phyloP scores from a whole-genome alignment of 2,888 invertebrate genomes.

The Drosophila parthenogenetica region DNA sequence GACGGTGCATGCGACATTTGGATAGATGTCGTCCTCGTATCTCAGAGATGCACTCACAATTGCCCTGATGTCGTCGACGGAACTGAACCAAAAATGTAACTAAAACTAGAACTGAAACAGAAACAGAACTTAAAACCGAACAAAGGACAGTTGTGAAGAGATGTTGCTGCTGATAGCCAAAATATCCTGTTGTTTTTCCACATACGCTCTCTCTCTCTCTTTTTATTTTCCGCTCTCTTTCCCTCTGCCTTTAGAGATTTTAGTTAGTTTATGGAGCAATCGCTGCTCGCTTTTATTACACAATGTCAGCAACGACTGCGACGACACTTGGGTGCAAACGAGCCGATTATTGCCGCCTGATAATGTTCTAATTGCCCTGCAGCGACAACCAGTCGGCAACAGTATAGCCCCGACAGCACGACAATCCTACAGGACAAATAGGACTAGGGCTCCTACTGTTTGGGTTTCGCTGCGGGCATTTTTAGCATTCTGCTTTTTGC shows the following conservation, averaged over 20 bases:
- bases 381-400: slow-evolving; percentile 52
- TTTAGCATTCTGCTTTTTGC: slow-evolving; percentile 17
- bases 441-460: slow-evolving; percentile 73
- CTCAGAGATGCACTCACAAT: slow-evolving; percentile 41
- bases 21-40: slow-evolving; percentile 12
- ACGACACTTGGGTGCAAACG: slow-evolving; percentile 80
- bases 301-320: slow-evolving; percentile 58
- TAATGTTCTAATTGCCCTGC: slow-evolving; percentile 79
- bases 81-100: background rate
- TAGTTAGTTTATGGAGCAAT: slow-evolving; percentile 48
- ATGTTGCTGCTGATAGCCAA: slow-evolving; percentile 35
- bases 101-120: slow-evolving; percentile 9
- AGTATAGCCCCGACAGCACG: slow-evolving; percentile 4
- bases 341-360: slow-evolving; percentile 80
- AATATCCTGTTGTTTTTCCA: slow-evolving; percentile 71
- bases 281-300: slow-evolving; percentile 60
- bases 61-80: slow-evolving; percentile 30
- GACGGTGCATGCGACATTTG: slow-evolving; percentile 28
- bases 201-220: slow-evolving; percentile 23
- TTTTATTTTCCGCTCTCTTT: background rate
- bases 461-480: slow-evolving; percentile 43
- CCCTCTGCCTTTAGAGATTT: slow-evolving; percentile 4
- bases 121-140: slow-evolving; percentile 1
- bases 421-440: slow-evolving; percentile 4
- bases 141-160: slow-evolving; percentile 29